Evolutionary conservation across 2,888 invertebrate genomes (phyloP).

Genomic region (Bugula neritina): DNA sequence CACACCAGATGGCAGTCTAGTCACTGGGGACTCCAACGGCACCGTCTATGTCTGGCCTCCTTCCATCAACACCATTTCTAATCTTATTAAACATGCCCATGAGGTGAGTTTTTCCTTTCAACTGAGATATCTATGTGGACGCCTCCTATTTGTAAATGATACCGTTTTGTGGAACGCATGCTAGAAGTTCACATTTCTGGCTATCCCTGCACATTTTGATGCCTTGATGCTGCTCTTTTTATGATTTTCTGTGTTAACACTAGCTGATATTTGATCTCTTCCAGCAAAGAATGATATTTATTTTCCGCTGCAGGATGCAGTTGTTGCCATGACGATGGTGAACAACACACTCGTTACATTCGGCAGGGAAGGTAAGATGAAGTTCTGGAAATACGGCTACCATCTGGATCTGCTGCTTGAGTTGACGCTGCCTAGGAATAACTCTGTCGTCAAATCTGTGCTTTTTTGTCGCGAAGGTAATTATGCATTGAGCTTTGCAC

Average conservation of each 20-base stretch:
- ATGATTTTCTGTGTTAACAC: neutral
- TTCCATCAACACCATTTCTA: constrained; percentile 43
- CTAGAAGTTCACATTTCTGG: neutral
- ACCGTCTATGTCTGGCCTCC: constrained; percentile 49
- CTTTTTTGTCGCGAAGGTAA: neutral
- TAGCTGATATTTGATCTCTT: no score
- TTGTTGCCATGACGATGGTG: constrained; percentile 38
- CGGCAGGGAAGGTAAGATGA: constrained; percentile 42
- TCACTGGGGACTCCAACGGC: constrained; percentile 51
- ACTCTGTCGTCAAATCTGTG: neutral
- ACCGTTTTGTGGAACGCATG: no score
- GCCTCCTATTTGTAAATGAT: no score
- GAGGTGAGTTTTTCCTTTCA: constrained; percentile 47
- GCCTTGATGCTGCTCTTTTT: neutral
- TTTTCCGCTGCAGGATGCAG: constrained; percentile 47
- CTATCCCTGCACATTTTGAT: neutral
- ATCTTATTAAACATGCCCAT: constrained; percentile 50
- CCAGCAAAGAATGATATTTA: no score
- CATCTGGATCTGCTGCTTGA: constrained; percentile 14
- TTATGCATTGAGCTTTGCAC: no score
- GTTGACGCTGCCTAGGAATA: neutral
- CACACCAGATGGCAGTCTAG: constrained; percentile 42
- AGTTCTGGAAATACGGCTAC: constrained; percentile 35
- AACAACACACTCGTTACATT: constrained; percentile 39
- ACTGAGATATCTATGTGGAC: no score